These are phyloP conservation scores for Acinonyx jubatus DNA, from an alignment of 2,113 vertebrate species.

Conservation along the genomic window DNA sequence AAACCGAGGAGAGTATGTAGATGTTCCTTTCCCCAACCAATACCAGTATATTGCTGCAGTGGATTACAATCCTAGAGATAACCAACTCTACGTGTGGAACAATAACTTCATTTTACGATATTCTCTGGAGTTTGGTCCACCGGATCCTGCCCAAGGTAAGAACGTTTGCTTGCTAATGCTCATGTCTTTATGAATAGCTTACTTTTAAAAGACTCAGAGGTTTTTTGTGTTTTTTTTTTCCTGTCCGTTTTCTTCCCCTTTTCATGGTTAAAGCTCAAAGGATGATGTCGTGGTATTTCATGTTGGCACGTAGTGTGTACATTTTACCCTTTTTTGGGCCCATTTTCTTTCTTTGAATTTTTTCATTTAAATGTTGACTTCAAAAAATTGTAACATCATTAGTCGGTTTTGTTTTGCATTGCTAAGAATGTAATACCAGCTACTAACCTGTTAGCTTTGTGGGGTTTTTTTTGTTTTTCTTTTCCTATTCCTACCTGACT, in stretches of 20 bases:
- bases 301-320: not conserved
- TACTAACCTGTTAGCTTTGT: slow-evolving; percentile 37
- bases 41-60: slow-evolving; percentile 99
- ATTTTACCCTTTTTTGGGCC: not conserved
- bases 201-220: not conserved
- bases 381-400: not conserved
- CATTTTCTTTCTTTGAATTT: slow-evolving; percentile 8
- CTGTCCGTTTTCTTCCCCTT: not conserved
- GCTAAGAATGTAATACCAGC: slow-evolving; percentile 38
- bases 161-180: not conserved
- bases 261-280: not conserved
- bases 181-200: not conserved
- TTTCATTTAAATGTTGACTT: not conserved
- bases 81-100: slow-evolving; percentile 99
- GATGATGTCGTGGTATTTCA: not conserved
- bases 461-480: not conserved
- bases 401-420: slow-evolving; percentile 42
- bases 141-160: slow-evolving; percentile 98
- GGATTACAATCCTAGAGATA: slow-evolving; percentile 99
- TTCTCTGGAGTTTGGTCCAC: slow-evolving; percentile 96
- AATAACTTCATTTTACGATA: slow-evolving; percentile 99
- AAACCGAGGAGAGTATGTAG: slow-evolving; percentile 94
- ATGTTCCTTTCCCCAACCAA: slow-evolving; percentile 98
- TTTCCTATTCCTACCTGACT: slow-evolving; percentile 52
- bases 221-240: not conserved